Evolutionary conservation across 2,888 invertebrate genomes (phyloP).

Genomic region (Netelia virgata): DNA sequence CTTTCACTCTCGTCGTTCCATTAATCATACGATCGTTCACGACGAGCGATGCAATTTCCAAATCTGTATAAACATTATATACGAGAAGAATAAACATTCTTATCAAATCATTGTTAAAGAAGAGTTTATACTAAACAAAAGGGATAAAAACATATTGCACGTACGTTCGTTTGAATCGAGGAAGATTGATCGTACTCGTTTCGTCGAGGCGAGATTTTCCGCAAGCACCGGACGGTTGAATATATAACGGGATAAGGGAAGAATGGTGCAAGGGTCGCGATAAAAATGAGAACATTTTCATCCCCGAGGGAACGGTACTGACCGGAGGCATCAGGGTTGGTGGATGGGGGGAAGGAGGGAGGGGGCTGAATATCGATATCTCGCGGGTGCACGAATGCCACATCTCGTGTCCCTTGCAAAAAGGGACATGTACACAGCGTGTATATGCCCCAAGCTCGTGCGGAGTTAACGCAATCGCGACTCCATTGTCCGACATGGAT

Average conservation of each 20-base stretch:
- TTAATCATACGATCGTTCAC: not conserved
- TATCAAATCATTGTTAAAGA: no score
- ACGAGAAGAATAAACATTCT: no score
- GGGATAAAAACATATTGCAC: no score
- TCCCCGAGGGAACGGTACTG: not conserved
- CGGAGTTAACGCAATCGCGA: constrained; percentile 48
- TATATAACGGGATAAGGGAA: not conserved
- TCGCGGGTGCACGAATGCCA: constrained; percentile 2
- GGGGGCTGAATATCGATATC: constrained; percentile 11
- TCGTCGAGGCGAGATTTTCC: not conserved
- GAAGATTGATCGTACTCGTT: not conserved
- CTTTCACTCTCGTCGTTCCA: not conserved
- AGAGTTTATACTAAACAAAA: no score
- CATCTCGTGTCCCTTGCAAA: not conserved
- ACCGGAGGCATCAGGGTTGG: constrained; percentile 1
- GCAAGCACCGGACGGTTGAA: not conserved
- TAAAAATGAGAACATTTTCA: constrained; percentile 27
- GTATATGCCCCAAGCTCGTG: constrained; percentile 28
- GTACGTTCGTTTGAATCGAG: not conserved
- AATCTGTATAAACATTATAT: no score
- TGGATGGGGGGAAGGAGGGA: no score
- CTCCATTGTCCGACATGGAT: constrained; percentile 58
- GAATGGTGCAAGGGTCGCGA: constrained; percentile 2
- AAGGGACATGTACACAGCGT: not conserved
- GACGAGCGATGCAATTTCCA: no score